Conservation (phyloP, 1,140 invertebrate genomes). For the Neuroterus valhalla region DNA sequence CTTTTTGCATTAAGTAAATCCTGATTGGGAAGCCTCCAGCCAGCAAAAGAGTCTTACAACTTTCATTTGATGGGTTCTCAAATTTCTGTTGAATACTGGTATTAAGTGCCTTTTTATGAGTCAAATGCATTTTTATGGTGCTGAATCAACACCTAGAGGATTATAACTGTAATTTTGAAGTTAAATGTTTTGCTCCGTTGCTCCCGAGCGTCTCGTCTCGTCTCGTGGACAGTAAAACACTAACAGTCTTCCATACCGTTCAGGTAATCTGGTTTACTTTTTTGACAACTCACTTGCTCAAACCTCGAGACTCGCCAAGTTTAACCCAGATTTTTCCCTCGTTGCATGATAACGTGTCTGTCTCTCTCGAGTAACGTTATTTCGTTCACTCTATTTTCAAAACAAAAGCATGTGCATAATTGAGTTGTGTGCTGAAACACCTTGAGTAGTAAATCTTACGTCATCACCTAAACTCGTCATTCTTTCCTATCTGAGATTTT, state of each 20-base stretch:
- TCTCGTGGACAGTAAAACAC: neutral
- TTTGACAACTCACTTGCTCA: neutral
- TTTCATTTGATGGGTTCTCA: too few species aligned
- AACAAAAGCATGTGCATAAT: neutral
- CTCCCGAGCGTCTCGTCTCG: neutral
- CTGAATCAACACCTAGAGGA: slow-evolving; percentile 1
- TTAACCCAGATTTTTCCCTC: slow-evolving; percentile 34
- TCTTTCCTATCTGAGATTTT: too few species aligned
- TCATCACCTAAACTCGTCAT: too few species aligned
- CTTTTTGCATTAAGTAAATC: too few species aligned
- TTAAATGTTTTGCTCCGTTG: neutral
- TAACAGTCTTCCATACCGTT: neutral
- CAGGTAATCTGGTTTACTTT: slow-evolving; percentile 3
- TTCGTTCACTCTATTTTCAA: neutral
- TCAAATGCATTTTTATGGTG: neutral
- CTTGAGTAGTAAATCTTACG: too few species aligned
- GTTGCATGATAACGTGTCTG: slow-evolving; percentile 11
- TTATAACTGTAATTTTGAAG: slow-evolving; percentile 16
- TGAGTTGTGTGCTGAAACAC: too few species aligned
- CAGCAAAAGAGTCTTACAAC: too few species aligned
- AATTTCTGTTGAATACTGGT: neutral
- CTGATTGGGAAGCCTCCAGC: too few species aligned
- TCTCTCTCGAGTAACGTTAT: neutral
- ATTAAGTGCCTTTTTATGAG: neutral
- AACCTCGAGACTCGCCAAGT: neutral